phyloP scores from a whole-genome alignment of 2,797 vertebrate species.

The Sebastes matsubarae region DNA sequence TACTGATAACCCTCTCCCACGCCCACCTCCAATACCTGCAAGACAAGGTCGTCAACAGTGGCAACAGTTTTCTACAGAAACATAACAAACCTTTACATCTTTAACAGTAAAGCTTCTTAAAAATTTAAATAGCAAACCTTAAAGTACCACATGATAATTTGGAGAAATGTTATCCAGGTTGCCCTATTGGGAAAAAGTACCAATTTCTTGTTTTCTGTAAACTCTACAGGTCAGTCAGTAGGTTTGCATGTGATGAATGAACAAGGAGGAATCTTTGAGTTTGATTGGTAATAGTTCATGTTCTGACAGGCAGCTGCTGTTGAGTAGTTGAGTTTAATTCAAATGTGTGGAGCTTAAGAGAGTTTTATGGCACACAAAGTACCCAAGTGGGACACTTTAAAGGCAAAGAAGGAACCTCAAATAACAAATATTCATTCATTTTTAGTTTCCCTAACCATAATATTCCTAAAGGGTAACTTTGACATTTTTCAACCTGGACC shows the following conservation, averaged over 20 bases:
- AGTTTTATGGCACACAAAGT: not conserved
- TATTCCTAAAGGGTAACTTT: not conserved
- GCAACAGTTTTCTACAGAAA: not conserved
- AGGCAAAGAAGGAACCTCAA: not conserved
- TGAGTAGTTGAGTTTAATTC: not conserved
- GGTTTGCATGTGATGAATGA: not conserved
- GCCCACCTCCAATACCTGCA: not conserved
- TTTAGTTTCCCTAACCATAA: not conserved
- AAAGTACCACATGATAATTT: not conserved
- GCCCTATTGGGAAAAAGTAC: not conserved
- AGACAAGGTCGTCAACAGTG: not conserved
- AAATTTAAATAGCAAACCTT: not conserved
- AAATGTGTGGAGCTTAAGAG: not conserved
- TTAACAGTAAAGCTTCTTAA: not conserved
- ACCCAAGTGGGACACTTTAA: not conserved
- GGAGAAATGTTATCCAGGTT: not conserved
- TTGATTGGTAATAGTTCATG: not conserved
- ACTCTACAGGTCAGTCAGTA: not conserved
- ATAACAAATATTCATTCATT: not conserved
- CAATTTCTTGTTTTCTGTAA: slow-evolving; percentile 1
- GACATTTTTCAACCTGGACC: not conserved
- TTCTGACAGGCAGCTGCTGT: not conserved
- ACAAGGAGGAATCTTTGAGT: not conserved
- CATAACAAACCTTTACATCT: not conserved
- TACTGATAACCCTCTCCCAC: not conserved